Base-by-base conservation (phyloP, 2,113 vertebrate species). In the Herpailurus yagouaroundi region DNA sequence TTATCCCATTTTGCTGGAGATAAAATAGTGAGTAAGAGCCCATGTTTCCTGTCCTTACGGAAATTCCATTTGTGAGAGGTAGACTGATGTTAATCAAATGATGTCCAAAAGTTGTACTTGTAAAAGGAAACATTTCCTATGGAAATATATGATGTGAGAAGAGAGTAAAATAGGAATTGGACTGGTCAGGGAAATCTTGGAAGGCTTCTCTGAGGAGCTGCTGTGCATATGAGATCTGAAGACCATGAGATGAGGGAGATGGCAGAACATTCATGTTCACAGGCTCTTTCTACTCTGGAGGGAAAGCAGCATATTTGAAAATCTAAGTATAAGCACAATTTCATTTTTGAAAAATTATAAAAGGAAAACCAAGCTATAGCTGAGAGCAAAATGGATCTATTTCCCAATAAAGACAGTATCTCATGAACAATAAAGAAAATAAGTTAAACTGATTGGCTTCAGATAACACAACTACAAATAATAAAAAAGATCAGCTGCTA, bases 351-450 rank as follows among this genome's bases (percentile, higher is more conserved):
- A 81, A 45, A 86, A n/a, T 50, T 23, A 55, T 31, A 41, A 66
- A 92, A 74, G 9, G 21, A 79, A 60, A 96, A 33, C 0, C 4
- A 84, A 83, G 15, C 1, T 80, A 52, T 1, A 57, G 33, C 15
- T 41, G 12, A 93, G 86, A 89, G 16, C 6, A 87, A 85, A 90
- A 81, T 84, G 8, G 9, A 64, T 94, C 11, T 71, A 64, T 86
- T 97, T 90, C 29, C 13, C 10, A 91, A 71, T 11, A 77, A 45
- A 81, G 90, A 86, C 41, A 14, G 1, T 31, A 71, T 66, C 85
- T 81, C 5, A 86, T 29, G 18, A 82, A 86, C n/a, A 82, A 29
- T 77, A 79, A 92, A 73, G 45, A 83, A 96, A 95, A 74, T 41
- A 68, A 73, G 14, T 81, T 64, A 81, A 73, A 89, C 5, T 33